These are phyloP conservation scores for Axinella damicornis DNA, from an alignment of 37 sponge, comb jelly and placozoan species.

Conservation along the genomic window DNA sequence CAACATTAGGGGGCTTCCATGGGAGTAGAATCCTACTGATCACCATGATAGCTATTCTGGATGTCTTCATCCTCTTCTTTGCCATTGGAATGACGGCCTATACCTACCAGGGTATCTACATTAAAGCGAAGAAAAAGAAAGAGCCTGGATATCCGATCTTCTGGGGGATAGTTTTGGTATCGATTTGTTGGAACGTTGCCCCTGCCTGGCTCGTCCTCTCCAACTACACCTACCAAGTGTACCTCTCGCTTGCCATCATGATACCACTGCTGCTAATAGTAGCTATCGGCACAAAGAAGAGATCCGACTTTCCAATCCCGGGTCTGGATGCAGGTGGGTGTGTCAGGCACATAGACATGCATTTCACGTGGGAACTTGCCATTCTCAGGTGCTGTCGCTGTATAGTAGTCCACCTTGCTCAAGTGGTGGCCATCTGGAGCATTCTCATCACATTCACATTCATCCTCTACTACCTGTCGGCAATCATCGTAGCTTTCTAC, in stretches of 20 bases:
- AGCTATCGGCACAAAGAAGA: slow-evolving; percentile 44
- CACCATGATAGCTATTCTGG: slow-evolving; percentile 17
- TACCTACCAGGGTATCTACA: slow-evolving; percentile 40
- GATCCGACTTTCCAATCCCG: slow-evolving; percentile 56
- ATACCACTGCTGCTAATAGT: slow-evolving; percentile 39
- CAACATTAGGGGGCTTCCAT: neutral
- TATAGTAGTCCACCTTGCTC: slow-evolving; percentile 17
- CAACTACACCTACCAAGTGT: neutral
- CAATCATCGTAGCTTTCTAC: slow-evolving; percentile 54
- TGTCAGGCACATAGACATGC: neutral
- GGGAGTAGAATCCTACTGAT: neutral
- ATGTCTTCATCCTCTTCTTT: slow-evolving; percentile 50
- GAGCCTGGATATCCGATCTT: slow-evolving; percentile 62
- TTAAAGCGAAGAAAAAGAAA: slow-evolving; percentile 25
- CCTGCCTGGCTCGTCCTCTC: slow-evolving; percentile 53
- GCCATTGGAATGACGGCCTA: slow-evolving; percentile 7
- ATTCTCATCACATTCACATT: slow-evolving; percentile 47
- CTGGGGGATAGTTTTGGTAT: slow-evolving; percentile 35
- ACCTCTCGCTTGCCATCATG: slow-evolving; percentile 11
- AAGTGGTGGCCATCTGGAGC: slow-evolving; percentile 47
- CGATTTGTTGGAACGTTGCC: slow-evolving; percentile 44
- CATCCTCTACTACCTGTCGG: slow-evolving; percentile 31
- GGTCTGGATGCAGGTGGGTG: slow-evolving; percentile 3
- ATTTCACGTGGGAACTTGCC: slow-evolving; percentile 6
- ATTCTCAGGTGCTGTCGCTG: neutral